Evolutionary conservation across 2,888 invertebrate genomes (phyloP), one percentile per base, ranked within the genome.

Genomic region (Cenopis cana): DNA sequence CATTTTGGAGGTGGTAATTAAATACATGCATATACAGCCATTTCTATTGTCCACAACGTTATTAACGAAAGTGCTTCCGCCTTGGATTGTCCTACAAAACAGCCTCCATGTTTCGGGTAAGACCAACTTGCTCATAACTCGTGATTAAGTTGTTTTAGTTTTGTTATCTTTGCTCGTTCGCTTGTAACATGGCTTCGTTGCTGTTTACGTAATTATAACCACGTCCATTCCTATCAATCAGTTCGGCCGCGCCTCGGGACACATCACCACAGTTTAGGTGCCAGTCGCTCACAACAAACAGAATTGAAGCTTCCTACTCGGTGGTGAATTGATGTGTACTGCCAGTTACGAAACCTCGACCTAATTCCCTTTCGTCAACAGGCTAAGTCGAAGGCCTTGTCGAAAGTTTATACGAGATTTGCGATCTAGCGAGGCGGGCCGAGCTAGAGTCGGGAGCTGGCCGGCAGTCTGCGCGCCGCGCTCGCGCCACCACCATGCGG

Each of bases 371-470:
- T 71, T 71, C 67, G 61, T 67, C 67, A 60, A 71, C 76, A 75
- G 75, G 77, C 75, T 73, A 76, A 76, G 74, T 75, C 68, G 64
- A 73, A 73, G 80, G 79, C 85, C 82, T 85, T 79, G 84, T 80
- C 81, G 82, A 84, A 85, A 85, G 83, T 85, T 81, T 81, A 86
- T 89, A 83, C 85, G 82, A 82, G 86, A 85, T 86, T 90, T 82
- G 83, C 81, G 86, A 85, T 78, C 81, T 82, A 86, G 84, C 52
- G 64, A 87, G 85, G 84, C 90, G 84, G 90, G 89, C 77, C 81
- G 79, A 69, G 74, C 60, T 71, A 50, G 69, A 66, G 56, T 70
- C 72, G 73, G 72, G 74, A 68, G 74, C 73, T 68, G 74, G 79
- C 79, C 85, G 87, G 85, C 88, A 87, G 88, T 88, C 85, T 82